Conservation (phyloP, 2,888 invertebrate genomes). For the Spodoptera exigua region DNA sequence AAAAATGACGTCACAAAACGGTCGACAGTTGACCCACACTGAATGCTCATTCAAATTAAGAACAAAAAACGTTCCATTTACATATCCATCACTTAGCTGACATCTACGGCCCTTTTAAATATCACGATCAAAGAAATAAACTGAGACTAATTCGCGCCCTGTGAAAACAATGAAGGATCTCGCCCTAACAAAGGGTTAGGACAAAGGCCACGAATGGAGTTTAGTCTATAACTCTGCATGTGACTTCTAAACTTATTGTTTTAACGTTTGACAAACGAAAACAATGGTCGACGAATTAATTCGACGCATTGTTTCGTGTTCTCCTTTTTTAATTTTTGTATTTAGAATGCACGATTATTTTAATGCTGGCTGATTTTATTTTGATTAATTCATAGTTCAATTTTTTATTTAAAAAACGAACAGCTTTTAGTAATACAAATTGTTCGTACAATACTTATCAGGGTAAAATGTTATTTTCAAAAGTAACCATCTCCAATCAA, state of each 20-base stretch:
- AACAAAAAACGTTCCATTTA: slow-evolving; percentile 72
- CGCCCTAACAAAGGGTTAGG: slow-evolving; percentile 78
- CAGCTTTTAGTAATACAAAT: too few species aligned
- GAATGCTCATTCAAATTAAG: slow-evolving; percentile 51
- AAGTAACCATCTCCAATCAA: slow-evolving; percentile 62
- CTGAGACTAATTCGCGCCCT: slow-evolving; percentile 87
- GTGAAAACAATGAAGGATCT: slow-evolving; percentile 79
- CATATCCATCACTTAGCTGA: slow-evolving; percentile 82
- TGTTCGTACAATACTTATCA: too few species aligned
- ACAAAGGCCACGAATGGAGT: slow-evolving; percentile 76
- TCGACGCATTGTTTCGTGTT: slow-evolving; percentile 68
- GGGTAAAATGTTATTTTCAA: slow-evolving; percentile 31
- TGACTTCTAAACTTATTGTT: slow-evolving; percentile 84
- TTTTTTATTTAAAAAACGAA: slow-evolving; percentile 3
- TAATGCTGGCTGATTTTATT: slow-evolving; percentile 17
- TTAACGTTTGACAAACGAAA: slow-evolving; percentile 78
- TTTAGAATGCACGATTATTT: slow-evolving; percentile 34
- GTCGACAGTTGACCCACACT: slow-evolving; percentile 57
- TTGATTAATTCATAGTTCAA: neutral
- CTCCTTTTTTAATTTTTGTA: slow-evolving; percentile 47
- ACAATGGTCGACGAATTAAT: slow-evolving; percentile 81
- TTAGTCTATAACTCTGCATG: slow-evolving; percentile 88
- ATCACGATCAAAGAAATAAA: slow-evolving; percentile 86
- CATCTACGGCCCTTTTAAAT: slow-evolving; percentile 76
- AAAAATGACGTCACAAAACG: slow-evolving; percentile 36